A percentile compares a stretch with the other conserved stretches of the same genome.
Conservation (phyloP, 2,888 invertebrate species). For the Meandrusa payeni region DNA sequence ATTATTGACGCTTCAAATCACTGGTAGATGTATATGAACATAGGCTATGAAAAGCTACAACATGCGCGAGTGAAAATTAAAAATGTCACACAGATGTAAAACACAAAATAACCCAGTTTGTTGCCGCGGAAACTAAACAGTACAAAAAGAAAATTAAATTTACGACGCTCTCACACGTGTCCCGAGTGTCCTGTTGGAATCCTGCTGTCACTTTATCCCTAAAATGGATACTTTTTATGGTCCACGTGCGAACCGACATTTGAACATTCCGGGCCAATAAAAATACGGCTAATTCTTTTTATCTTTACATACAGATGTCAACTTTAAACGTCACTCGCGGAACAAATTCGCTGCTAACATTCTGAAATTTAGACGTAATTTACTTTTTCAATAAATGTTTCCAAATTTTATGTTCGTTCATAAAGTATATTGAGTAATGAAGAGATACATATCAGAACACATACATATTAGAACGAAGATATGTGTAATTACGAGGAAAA, state of each 20-base stretch:
- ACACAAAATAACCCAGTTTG: not conserved
- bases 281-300: not conserved
- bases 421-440: too few relatives aligned
- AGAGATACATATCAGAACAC: too few relatives aligned
- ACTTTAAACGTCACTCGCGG: not conserved
- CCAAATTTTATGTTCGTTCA: too few relatives aligned
- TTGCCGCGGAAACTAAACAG: slow-evolving; percentile 14
- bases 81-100: not conserved
- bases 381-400: too few relatives aligned
- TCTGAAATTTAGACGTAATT: too few relatives aligned
- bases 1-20: too few relatives aligned
- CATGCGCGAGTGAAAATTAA: slow-evolving; percentile 5
- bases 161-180: slow-evolving; percentile 9
- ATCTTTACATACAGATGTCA: slow-evolving; percentile 1
- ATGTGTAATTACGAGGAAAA: too few relatives aligned
- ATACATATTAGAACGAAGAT: too few relatives aligned
- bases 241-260: slow-evolving; percentile 4
- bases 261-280: slow-evolving; percentile 5
- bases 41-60: not conserved
- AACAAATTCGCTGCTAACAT: too few relatives aligned
- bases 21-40: too few relatives aligned
- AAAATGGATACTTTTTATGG: slow-evolving; percentile 14
- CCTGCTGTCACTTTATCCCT: slow-evolving; percentile 7
- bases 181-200: slow-evolving; percentile 10
- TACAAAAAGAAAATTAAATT: slow-evolving; percentile 16